Percentiles rank a stretch among this genome's conserved stretches.
Evolutionary conservation across 23 tunicate genomes (phyloP).

Genomic region (Clavelina lepadiformis): DNA sequence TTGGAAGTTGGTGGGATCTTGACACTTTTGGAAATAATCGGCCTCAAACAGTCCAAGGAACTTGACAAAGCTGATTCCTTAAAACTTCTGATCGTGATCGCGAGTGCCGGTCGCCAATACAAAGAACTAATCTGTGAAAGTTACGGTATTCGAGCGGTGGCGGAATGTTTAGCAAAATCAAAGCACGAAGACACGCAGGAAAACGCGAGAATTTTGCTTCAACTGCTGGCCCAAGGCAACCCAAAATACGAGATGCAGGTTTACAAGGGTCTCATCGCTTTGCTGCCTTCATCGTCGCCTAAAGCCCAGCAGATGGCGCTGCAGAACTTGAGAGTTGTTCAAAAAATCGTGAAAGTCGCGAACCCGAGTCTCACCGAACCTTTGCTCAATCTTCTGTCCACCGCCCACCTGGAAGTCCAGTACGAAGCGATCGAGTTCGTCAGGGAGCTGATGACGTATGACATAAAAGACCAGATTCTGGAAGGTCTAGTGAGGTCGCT

Average conservation of each 20-base stretch:
- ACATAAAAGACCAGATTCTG: slow-evolving; percentile 51
- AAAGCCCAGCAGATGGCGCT: slow-evolving; percentile 95
- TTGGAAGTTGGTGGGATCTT: slow-evolving; percentile 96
- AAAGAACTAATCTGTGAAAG: slow-evolving; percentile 95
- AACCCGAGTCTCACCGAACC: slow-evolving; percentile 87
- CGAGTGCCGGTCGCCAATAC: slow-evolving; percentile 80
- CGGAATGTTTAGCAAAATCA: slow-evolving; percentile 92
- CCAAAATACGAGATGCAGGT: slow-evolving; percentile 89
- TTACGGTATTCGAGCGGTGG: slow-evolving; percentile 84
- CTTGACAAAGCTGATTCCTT: slow-evolving; percentile 51
- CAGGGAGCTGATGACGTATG: slow-evolving; percentile 62
- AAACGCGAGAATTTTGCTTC: slow-evolving; percentile 36
- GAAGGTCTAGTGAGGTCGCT: slow-evolving; percentile 74
- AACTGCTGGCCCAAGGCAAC: slow-evolving; percentile 90
- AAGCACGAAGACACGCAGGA: slow-evolving; percentile 68
- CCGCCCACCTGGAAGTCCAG: slow-evolving; percentile 86
- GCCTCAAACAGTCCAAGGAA: slow-evolving; percentile 75
- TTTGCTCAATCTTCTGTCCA: slow-evolving; percentile 56
- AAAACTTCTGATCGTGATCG: slow-evolving; percentile 53
- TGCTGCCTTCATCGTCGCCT: slow-evolving; percentile 87
- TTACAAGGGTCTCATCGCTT: slow-evolving; percentile 92
- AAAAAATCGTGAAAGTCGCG: slow-evolving; percentile 57
- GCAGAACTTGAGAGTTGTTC: slow-evolving; percentile 76
- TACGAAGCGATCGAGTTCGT: slow-evolving; percentile 90
- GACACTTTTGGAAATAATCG: slow-evolving; percentile 82